A percentile compares a stretch with the other conserved stretches of the same genome.
These are phyloP conservation scores for Chloroclysta siterata DNA, from an alignment of 2,888 invertebrate species.

Conservation along the genomic window DNA sequence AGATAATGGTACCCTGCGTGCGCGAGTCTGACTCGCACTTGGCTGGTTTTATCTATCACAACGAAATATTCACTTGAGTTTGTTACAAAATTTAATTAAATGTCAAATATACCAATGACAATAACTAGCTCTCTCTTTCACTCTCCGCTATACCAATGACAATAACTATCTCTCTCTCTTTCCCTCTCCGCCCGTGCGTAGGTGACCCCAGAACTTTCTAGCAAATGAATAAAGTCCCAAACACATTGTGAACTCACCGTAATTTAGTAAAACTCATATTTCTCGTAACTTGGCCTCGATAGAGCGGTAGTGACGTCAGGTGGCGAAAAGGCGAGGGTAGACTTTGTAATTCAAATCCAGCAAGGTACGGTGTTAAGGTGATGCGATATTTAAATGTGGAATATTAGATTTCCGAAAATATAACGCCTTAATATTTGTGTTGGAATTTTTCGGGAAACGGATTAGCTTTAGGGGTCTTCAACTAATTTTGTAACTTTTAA, in stretches of 20 bases:
- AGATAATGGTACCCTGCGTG: too few relatives aligned
- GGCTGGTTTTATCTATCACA: too few relatives aligned
- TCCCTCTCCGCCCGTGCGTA: background rate
- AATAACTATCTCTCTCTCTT: background rate
- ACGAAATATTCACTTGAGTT: too few relatives aligned
- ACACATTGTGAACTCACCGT: constrained; percentile 33
- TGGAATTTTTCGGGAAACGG: constrained; percentile 26
- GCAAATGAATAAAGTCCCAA: constrained; percentile 24
- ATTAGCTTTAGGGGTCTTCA: constrained; percentile 6
- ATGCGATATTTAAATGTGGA: constrained; percentile 74
- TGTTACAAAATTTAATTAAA: too few relatives aligned
- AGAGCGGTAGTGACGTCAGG: constrained; percentile 54
- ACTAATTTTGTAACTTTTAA: background rate
- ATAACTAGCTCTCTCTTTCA: background rate
- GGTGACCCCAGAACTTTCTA: constrained; percentile 6
- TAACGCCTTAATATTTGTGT: constrained; percentile 56
- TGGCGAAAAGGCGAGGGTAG: constrained; percentile 64
- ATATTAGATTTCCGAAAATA: constrained; percentile 72
- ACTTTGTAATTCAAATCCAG: constrained; percentile 81
- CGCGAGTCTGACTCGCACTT: too few relatives aligned
- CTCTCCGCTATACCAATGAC: background rate
- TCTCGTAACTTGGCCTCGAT: constrained; percentile 39
- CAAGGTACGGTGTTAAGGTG: constrained; percentile 61
- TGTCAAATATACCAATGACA: background rate
- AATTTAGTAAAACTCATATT: constrained; percentile 47